Evolutionary conservation across 2,113 vertebrate species (phyloP), one percentile per base, ranked within the genome.

Genomic region (Alouatta palliata): DNA sequence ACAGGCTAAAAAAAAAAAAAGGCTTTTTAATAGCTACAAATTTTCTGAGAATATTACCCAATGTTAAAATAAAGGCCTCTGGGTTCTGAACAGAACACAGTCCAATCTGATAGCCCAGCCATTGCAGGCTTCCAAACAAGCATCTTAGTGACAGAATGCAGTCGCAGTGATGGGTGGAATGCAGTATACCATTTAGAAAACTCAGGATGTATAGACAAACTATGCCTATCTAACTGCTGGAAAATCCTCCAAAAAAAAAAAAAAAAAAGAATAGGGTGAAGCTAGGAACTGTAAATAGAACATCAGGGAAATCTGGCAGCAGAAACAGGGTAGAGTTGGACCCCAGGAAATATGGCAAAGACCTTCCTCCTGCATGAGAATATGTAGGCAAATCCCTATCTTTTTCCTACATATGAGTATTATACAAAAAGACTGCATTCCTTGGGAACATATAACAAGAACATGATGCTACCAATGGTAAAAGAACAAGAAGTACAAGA

Each of bases 41-140:
- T 75, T 85, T 94, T 85, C 87, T 80, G 30, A 95, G 3, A 80
- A 12, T 83, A 80, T 58, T 56, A 66, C 1, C 20, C n/a, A 43
- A 25, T 25, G 21, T 54, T 95, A 45, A 92, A 68, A 90, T 37
- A 12, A 82, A 64, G 71, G 21, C 19, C 17, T 73, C 80, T 23
- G 4, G 27, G n/a, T 77, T 54, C 9, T 19, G 25, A 75, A 79
- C 7, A 80, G 45, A 80, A 45, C 21, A 11, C 5, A 56, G 58
- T 7, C 47, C 25, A 32, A 27, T 32, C 37, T 64, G 23, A 66
- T 13, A n/a, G 75, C 14, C 82, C 47, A 71, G n/a, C 16, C 82
- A 92, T 2, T 58, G 6, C 8, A 54, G 49, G 52, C 13, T 56
- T 37, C n/a, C 79, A 76, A 64, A 47, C 27, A 16, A 64, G n/a